phyloP scores from a whole-genome alignment of 2,888 invertebrate genomes.

The Aelia acuminata region DNA sequence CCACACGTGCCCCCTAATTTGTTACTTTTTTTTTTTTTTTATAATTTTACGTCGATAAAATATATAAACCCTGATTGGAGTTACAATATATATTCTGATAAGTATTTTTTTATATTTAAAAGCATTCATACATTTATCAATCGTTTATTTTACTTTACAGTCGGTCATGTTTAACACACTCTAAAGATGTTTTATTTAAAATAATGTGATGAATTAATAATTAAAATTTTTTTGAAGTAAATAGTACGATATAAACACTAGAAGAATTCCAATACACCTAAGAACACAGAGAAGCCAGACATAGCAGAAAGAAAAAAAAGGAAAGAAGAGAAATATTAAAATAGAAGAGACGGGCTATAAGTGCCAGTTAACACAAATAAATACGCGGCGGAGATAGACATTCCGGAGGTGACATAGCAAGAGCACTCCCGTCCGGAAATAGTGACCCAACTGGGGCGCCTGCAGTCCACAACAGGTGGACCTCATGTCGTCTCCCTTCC shows the following conservation, averaged over 20 bases:
- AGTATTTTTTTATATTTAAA: too few relatives aligned
- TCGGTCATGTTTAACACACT: too few relatives aligned
- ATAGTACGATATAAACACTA: neutral
- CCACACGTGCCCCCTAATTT: too few relatives aligned
- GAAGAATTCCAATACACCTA: neutral
- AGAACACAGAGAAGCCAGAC: neutral
- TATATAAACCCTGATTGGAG: too few relatives aligned
- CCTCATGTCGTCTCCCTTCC: neutral
- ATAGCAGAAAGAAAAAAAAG: neutral
- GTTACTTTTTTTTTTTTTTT: too few relatives aligned
- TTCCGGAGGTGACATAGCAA: conserved; percentile 43
- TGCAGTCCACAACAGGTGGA: conserved; percentile 1
- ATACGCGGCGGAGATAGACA: conserved; percentile 18
- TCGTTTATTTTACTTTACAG: too few relatives aligned
- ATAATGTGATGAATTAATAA: neutral
- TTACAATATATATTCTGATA: too few relatives aligned
- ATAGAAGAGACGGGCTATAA: conserved; percentile 28
- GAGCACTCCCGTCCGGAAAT: conserved; percentile 22
- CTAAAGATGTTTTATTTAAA: too few relatives aligned
- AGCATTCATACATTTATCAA: too few relatives aligned
- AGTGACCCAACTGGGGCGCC: conserved; percentile 22
- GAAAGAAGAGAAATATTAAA: neutral
- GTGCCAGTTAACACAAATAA: conserved; percentile 49
- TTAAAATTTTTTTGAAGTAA: neutral
- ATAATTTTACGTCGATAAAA: too few relatives aligned